Conservation (phyloP, 2,113 vertebrate species). For the Notothenia coriiceps region DNA sequence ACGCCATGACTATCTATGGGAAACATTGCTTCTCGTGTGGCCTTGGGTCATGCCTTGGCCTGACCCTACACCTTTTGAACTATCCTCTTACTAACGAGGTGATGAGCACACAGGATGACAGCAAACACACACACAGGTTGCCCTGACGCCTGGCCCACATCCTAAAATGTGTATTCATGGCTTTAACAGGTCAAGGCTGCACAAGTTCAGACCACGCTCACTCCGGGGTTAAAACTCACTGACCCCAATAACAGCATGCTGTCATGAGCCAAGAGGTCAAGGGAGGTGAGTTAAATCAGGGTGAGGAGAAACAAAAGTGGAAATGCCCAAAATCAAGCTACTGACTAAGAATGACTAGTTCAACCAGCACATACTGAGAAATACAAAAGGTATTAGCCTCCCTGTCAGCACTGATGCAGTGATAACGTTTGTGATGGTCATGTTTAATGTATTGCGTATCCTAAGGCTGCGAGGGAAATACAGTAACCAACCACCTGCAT, state of each 20-base stretch:
- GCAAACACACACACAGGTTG: slow-evolving; percentile 10
- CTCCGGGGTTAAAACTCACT: slow-evolving; percentile 15
- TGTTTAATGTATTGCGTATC: slow-evolving; percentile 17
- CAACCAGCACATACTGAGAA: not conserved
- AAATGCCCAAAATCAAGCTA: not conserved
- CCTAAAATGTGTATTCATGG: slow-evolving; percentile 2
- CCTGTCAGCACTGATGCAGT: not conserved
- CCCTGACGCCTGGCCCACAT: not conserved
- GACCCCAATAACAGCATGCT: not conserved
- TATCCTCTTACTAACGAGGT: slow-evolving; percentile 19
- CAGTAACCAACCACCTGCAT: slow-evolving; percentile 18
- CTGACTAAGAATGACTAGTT: not conserved
- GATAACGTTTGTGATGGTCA: not conserved
- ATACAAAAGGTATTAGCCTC: not conserved
- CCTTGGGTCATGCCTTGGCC: not conserved
- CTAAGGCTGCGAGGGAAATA: slow-evolving; percentile 7
- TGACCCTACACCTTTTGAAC: slow-evolving; percentile 17
- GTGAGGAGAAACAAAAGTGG: not conserved
- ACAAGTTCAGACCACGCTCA: slow-evolving; percentile 23
- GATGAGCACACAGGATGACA: slow-evolving; percentile 16
- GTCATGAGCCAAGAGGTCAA: slow-evolving; percentile 15
- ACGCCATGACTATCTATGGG: slow-evolving; percentile 8
- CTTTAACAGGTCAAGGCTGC: slow-evolving; percentile 38
- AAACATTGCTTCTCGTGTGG: not conserved
- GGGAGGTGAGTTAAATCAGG: not conserved